phyloP scores from a whole-genome alignment of 2,888 invertebrate species.

The Muscina levida region DNA sequence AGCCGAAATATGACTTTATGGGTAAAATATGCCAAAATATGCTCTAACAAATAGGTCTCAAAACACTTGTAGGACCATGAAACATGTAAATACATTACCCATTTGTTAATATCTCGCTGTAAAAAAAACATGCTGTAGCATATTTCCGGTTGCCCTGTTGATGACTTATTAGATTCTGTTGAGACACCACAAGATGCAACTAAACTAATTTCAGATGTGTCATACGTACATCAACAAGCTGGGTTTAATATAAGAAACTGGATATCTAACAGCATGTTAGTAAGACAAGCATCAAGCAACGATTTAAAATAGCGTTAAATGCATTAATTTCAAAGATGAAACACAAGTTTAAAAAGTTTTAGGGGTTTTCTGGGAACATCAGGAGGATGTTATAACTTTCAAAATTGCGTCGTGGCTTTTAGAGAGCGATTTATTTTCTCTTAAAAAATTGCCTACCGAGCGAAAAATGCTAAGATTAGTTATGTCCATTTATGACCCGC shows the following conservation, averaged over 20 bases:
- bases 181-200: constrained; percentile 40
- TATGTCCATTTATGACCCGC: constrained; percentile 43
- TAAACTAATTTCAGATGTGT: constrained; percentile 11
- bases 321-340: constrained; percentile 35
- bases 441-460: constrained; percentile 1
- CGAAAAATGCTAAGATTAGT: constrained; percentile 10
- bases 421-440: not conserved
- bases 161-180: too few species aligned
- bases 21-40: too few species aligned
- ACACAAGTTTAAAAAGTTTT: constrained; percentile 47
- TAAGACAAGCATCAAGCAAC: not conserved
- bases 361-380: too few species aligned
- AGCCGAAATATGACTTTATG: too few species aligned
- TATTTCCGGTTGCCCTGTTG: too few species aligned
- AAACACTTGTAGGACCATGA: too few species aligned
- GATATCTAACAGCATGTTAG: constrained; percentile 25
- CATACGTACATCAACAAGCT: constrained; percentile 36
- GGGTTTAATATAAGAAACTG: constrained; percentile 53
- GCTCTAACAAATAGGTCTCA: too few species aligned
- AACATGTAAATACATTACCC: too few species aligned
- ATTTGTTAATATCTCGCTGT: too few species aligned
- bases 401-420: constrained; percentile 33
- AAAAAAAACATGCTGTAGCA: too few species aligned
- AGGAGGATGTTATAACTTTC: constrained; percentile 43
- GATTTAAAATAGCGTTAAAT: not conserved